Base-by-base conservation (phyloP, 2,113 vertebrate species). In the Petroica traversi region DNA sequence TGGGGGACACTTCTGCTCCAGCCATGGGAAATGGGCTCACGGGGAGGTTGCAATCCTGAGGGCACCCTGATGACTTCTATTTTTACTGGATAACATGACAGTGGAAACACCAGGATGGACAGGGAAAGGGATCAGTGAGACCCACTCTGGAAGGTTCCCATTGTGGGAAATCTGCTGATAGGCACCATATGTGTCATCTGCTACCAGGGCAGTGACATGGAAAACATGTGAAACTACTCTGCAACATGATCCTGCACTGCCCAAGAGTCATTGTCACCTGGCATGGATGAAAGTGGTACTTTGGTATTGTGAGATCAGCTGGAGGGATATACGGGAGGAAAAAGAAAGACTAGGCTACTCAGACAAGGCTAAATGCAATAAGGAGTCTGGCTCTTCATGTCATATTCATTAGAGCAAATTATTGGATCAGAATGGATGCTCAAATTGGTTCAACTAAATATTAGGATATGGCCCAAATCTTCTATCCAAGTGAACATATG, bases 401-500 rank as follows among this genome's bases (percentile, higher is more conserved):
- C 19, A 0, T 45, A 80, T 73, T 79, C 90, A 71, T 79, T 94
- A 92, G 73, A 92, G 34, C 8, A 88, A 93, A 82, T 91, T 85
- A 79, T 45, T 96, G 89, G 85, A 88, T 85, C 43, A 62, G 77
- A 91, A 82, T 68, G 54, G 8, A 19, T 31, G 7, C 83, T 96
- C 51, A 62, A 33, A 89, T 66, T 88, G 58, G 22, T 95, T 94
- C 91, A 89, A 28, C 49, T 94, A 51, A 85, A 66, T 81, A 89
- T 76, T 89, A 96, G 78, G 78, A 83, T 66, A 62, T 73, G 41
- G 66, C 89, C 63, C 85, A 94, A 82, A 82, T 88, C 48, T 88
- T 79, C 87, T 69, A n/a, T 92, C 81, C 93, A 94, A 95, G 36
- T 54, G 87, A 95, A 85, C 87, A 94, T 88, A 96, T 69, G 89